phyloP scores from a whole-genome alignment of 2,113 vertebrate species.

The Bombycilla garrulus region DNA sequence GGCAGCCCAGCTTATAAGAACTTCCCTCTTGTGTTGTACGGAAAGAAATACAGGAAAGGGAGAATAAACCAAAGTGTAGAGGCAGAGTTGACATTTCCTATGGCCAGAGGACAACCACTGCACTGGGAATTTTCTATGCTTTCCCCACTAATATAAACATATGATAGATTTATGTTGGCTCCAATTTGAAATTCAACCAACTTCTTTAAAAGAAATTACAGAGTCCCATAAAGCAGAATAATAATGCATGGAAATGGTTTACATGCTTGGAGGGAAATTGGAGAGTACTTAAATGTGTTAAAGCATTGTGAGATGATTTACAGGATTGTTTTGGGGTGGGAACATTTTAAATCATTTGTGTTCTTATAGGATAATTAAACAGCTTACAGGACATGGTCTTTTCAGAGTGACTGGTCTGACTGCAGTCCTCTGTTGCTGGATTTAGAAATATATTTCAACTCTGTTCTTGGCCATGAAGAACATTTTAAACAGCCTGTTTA shows the following conservation, averaged over 20 bases:
- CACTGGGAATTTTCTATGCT: not conserved
- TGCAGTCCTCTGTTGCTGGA: not conserved
- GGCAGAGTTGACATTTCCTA: not conserved
- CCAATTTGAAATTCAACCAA: not conserved
- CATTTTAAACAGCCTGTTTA: not conserved
- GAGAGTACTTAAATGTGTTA: not conserved
- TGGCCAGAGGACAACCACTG: not conserved
- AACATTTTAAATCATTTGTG: not conserved
- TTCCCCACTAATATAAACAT: not conserved
- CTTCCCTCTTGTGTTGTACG: not conserved
- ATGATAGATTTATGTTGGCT: not conserved
- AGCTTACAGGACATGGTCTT: not conserved
- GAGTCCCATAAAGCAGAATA: not conserved
- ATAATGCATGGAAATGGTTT: not conserved
- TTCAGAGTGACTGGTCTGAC: not conserved
- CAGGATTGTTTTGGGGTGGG: not conserved
- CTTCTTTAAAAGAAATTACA: conserved; percentile 8
- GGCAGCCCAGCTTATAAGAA: rapidly evolving
- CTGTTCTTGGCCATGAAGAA: not conserved
- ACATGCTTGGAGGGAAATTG: not conserved
- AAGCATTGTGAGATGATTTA: conserved; percentile 23
- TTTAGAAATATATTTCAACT: not conserved
- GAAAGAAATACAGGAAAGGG: not conserved
- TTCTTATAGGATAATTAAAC: conserved; percentile 12
- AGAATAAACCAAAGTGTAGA: not conserved